Percentiles rank a stretch among this genome's conserved stretches.
Conservation (phyloP, 2,888 invertebrate species). For the Drosophila anomelani region DNA sequence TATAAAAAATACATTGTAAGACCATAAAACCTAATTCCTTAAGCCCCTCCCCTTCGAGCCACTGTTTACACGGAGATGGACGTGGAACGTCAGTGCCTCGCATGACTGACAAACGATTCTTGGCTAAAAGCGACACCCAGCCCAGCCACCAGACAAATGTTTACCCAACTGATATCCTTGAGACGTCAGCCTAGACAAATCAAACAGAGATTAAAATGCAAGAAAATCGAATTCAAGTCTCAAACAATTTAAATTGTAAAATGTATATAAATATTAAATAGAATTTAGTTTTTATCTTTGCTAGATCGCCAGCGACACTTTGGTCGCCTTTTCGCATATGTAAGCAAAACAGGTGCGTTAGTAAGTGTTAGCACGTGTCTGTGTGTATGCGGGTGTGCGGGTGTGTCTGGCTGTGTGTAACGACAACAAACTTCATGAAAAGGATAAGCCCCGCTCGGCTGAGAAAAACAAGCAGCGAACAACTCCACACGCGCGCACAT, state of each 20-base stretch:
- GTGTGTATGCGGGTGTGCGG: conserved; percentile 16
- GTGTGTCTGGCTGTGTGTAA: conserved; percentile 34
- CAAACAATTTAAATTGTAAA: not conserved
- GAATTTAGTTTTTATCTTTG: not conserved
- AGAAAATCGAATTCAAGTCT: not conserved
- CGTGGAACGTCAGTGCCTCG: conserved; percentile 45
- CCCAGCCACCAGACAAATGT: conserved; percentile 60
- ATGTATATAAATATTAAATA: not conserved
- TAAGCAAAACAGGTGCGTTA: conserved; percentile 33
- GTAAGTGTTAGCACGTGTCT: conserved; percentile 38
- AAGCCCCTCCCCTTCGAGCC: not conserved
- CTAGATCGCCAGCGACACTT: conserved; percentile 23
- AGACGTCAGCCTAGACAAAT: not conserved
- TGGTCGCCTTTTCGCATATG: conserved; percentile 36
- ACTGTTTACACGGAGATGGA: conserved; percentile 41
- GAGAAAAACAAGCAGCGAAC: conserved; percentile 32
- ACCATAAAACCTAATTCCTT: not conserved
- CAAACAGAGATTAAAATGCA: not conserved
- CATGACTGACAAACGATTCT: conserved; percentile 50
- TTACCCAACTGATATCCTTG: not conserved
- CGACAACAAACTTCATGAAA: conserved; percentile 70
- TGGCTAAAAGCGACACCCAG: conserved; percentile 21
- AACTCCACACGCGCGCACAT: conserved; percentile 62
- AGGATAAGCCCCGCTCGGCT: conserved; percentile 54
- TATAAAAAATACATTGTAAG: too few relatives aligned